phyloP scores from a whole-genome alignment of 2,888 invertebrate genomes.

The Hofmannophila pseudospretella region DNA sequence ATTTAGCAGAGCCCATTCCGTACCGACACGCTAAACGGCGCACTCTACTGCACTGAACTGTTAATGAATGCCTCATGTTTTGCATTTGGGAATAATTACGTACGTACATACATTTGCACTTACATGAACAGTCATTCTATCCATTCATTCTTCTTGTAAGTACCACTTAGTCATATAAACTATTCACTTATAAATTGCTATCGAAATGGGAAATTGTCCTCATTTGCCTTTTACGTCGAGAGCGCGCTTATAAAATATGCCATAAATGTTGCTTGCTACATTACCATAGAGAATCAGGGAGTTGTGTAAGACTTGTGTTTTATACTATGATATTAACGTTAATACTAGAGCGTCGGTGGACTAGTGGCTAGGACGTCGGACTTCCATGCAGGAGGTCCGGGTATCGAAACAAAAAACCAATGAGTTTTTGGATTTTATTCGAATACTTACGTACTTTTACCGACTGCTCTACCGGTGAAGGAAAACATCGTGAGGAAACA shows the following conservation, averaged over 20 bases:
- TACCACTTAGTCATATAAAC: background rate
- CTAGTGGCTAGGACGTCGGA: too few relatives aligned
- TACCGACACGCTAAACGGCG: background rate
- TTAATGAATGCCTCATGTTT: constrained; percentile 2
- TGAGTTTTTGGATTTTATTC: too few relatives aligned
- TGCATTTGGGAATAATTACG: constrained; percentile 4
- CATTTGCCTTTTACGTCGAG: constrained; percentile 12
- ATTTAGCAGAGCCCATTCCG: background rate
- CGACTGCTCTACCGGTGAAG: too few relatives aligned
- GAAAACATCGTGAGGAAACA: too few relatives aligned
- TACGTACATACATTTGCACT: constrained; percentile 6
- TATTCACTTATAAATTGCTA: background rate
- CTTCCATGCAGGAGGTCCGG: too few relatives aligned
- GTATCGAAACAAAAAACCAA: too few relatives aligned
- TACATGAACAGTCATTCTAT: background rate
- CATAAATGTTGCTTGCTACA: background rate
- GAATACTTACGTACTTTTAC: too few relatives aligned
- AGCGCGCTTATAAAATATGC: background rate
- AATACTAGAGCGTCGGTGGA: too few relatives aligned
- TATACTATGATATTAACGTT: too few relatives aligned
- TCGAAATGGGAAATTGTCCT: constrained; percentile 12
- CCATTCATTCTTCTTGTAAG: too few relatives aligned
- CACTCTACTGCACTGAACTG: background rate
- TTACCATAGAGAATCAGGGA: too few relatives aligned
- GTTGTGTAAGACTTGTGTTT: too few relatives aligned